Percentiles rank a stretch among this genome's conserved stretches.
These are phyloP conservation scores for Laothoe populi DNA, from an alignment of 2,888 invertebrate genomes.

Conservation along the genomic window DNA sequence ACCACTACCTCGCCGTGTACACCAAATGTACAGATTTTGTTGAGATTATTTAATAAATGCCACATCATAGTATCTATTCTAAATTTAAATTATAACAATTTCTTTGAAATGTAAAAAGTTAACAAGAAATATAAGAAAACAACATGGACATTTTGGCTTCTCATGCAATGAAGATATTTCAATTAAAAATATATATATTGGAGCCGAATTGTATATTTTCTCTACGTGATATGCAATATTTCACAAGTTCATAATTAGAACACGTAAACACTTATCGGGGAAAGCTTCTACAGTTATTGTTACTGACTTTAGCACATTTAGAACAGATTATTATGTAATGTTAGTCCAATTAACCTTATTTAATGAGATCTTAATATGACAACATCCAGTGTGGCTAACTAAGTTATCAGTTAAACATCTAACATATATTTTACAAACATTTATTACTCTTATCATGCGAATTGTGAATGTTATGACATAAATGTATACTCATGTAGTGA, in stretches of 20 bases:
- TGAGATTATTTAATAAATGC: constrained; percentile 68
- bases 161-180: constrained; percentile 1
- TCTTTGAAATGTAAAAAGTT: constrained; percentile 38
- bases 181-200: background rate
- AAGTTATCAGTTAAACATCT: constrained; percentile 20
- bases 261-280: constrained; percentile 18
- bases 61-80: constrained; percentile 49
- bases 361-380: constrained; percentile 42
- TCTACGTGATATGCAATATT: constrained; percentile 36
- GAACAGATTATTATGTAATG: constrained; percentile 13
- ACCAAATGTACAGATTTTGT: constrained; percentile 38
- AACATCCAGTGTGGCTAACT: constrained; percentile 26
- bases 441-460: constrained; percentile 1
- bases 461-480: constrained; percentile 8
- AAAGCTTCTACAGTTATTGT: background rate
- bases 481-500: background rate
- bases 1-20: constrained; percentile 54
- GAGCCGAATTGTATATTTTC: constrained; percentile 20
- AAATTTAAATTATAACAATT: constrained; percentile 43
- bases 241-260: constrained; percentile 13
- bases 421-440: constrained; percentile 11
- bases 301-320: constrained; percentile 15
- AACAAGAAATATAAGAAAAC: constrained; percentile 32
- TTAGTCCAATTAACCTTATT: constrained; percentile 33
- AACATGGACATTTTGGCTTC: constrained; percentile 23